phyloP scores from a whole-genome alignment of 1,140 invertebrate species.

The Acromyrmex heyeri region DNA sequence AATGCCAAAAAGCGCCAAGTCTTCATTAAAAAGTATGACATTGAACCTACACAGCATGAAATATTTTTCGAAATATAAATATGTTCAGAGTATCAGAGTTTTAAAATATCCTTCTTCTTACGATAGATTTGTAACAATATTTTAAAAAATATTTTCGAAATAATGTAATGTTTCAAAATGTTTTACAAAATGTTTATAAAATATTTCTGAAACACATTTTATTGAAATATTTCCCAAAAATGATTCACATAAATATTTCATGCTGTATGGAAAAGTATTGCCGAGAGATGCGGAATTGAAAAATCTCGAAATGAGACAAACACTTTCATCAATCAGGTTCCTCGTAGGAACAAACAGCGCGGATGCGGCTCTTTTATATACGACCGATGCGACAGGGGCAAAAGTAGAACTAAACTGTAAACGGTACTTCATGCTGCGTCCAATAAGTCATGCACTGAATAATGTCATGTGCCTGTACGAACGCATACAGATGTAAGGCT shows the following conservation, averaged over 20 bases:
- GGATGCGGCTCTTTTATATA: not conserved
- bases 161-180: too few species aligned
- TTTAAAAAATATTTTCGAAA: too few species aligned
- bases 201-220: too few species aligned
- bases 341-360: not conserved
- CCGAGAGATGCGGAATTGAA: not conserved
- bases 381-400: not conserved
- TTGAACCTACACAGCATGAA: too few species aligned
- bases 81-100: too few species aligned
- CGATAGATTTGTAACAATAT: too few species aligned
- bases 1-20: too few species aligned
- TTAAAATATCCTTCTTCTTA: too few species aligned
- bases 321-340: not conserved
- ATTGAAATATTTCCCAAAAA: too few species aligned
- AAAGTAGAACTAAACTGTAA: constrained; percentile 44
- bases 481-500: not conserved
- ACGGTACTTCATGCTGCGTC: constrained; percentile 28
- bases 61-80: too few species aligned
- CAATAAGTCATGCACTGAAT: constrained; percentile 65
- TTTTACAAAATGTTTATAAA: too few species aligned
- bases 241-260: too few species aligned
- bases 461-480: constrained; percentile 40
- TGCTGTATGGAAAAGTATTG: not conserved
- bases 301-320: not conserved
- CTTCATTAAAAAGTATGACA: not conserved